Base-by-base conservation (phyloP, 2,888 invertebrate species). In the Cryptus viduatorius region DNA sequence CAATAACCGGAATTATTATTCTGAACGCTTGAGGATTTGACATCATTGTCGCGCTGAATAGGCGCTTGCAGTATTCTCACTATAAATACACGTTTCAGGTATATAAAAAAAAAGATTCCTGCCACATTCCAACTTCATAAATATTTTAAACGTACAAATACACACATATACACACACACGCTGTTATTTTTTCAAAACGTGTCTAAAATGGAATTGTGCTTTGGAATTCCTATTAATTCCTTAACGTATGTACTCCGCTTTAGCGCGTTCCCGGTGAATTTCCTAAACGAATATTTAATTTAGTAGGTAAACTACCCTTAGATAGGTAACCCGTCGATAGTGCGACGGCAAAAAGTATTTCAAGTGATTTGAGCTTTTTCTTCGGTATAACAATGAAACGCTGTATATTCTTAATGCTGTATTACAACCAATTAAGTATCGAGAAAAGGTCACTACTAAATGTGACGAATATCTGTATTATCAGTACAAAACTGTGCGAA, bases 11-110 rank as follows among this genome's bases (percentile, higher is more conserved):
- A 46, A 69, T 56, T 56, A 61, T 53, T 46, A 77, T 19, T 71
- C 56, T 37, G 68, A 68, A 81, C 37, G 78, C 69, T 81, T 75
- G 24, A 78, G 83, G 64, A 81, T 81, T 81, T 78, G 61, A 71
- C 5, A 61, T 42, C 10, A 75, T 64, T 67, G 16, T 71, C 59
- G 65, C 56, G 56, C 56, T 64, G 19, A 37, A 67, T 29, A 37
- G 37, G 48, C 42, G 10, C 53, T 76, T 12, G 42, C 79, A 83
- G 83, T 79, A 79, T 80, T 83, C 69, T 42, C 71, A 72, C 48
- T 53, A 61, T 67, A 59, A n/a, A 75, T 42, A 48, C 56, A 19
- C 29, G 44, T 31, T 44, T 69, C 10, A 10, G n/a, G 53, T 44
- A 69, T 37, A 16, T 29, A 29, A 24, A 24, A 79, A 50, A 44